Percentiles rank a stretch among this genome's conserved stretches.
Evolutionary conservation across 2,888 invertebrate species (phyloP).

Genomic region (Carterocephalus palaemon): DNA sequence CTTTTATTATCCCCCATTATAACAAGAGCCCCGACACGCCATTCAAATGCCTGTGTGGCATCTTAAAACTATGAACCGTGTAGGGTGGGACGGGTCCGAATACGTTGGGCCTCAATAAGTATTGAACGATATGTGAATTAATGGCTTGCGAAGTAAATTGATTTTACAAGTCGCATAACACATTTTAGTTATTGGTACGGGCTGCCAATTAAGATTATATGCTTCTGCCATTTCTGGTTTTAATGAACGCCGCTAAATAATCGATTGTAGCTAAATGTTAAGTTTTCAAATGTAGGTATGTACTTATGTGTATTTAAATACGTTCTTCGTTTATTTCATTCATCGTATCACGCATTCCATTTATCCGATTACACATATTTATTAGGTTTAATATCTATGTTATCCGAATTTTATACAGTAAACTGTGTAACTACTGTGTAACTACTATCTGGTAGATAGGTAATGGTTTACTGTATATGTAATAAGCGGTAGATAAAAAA

Average conservation of each 20-base stretch:
- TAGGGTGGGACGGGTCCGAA: conserved; percentile 39
- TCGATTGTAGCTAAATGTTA: conserved; percentile 1
- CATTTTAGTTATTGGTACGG: conserved; percentile 35
- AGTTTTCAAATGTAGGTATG: too few relatives aligned
- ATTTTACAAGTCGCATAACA: conserved; percentile 52
- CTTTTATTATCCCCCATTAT: conserved; percentile 62
- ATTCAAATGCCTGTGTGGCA: conserved; percentile 42
- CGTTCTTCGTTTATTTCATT: too few relatives aligned
- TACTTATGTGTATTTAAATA: too few relatives aligned
- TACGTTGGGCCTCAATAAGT: conserved; percentile 47
- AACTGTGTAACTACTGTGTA: too few relatives aligned
- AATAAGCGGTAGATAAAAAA: too few relatives aligned
- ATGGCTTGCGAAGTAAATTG: conserved; percentile 74
- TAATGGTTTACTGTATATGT: too few relatives aligned
- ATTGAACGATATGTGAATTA: conserved; percentile 69
- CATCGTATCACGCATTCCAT: too few relatives aligned
- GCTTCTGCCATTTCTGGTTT: conserved; percentile 17
- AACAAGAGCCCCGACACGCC: conserved; percentile 42
- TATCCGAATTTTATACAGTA: too few relatives aligned
- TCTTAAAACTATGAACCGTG: conserved; percentile 33
- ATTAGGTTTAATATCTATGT: too few relatives aligned
- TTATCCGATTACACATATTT: too few relatives aligned
- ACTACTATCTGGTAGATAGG: too few relatives aligned
- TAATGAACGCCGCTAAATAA: too few relatives aligned
- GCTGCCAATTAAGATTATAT: conserved; percentile 30